Base-by-base conservation (phyloP, 2,888 invertebrate species). In the Hydraecia micacea region DNA sequence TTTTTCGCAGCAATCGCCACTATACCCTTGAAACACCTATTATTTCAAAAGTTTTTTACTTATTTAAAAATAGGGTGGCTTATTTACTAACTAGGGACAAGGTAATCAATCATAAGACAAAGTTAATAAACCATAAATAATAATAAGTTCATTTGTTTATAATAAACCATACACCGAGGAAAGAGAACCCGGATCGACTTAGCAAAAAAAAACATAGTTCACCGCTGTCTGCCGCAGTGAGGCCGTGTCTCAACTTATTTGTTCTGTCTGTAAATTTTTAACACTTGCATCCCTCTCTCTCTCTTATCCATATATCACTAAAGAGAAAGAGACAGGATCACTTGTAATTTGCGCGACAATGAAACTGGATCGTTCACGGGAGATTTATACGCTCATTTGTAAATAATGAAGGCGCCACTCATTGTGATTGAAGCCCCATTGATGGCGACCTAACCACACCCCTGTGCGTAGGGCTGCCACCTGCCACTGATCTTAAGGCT, bases 361-460 rank as follows among this genome's bases (percentile, higher is more conserved):
- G 86, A 88, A 88, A 89, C 91, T 88, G 91, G 91, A 93, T 94
- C 93, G 93, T 94, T 95, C 93, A 87, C 90, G 91, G 90, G 91
- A 95, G 95, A 96, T 95, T 95, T 95, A 96, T 95, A 92, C 95
- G 91, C 92, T 95, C 95, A 96, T 96, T 96, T 95, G 95, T 95
- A 95, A 94, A 95, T 96, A 95, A 95, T 95, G 95, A 93, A 95
- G 96, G 96, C 96, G 96, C 96, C 96, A 95, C 94, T 95, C 95
- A 95, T 96, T 95, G 95, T 95, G 93, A 96, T 95, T 93, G 94
- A 91, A 94, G 92, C 92, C 88, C 93, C 92, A 96, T 95, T 96
- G 94, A 94, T 88, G 92, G 88, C 94, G 94, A 96, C 95, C 94
- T 93, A 93, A 92, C 92, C 93, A 91, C 93, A 91, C 92, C 92